Conservation (phyloP, 2,113 vertebrate genomes). For the Eolophus roseicapilla region DNA sequence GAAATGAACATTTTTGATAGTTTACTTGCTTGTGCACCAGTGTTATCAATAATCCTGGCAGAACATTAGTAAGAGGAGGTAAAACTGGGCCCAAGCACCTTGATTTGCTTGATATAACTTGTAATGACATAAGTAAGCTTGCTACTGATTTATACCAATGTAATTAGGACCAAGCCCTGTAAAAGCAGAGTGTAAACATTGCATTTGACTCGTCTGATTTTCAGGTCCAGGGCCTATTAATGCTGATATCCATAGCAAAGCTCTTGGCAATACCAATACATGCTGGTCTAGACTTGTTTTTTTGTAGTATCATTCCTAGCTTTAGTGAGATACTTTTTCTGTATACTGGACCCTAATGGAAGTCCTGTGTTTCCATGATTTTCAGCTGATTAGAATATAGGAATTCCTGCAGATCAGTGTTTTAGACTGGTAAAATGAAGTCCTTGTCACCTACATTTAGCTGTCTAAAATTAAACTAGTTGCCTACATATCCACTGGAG, state of each 20-base stretch:
- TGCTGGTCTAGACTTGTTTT: fast-evolving
- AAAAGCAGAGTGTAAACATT: background rate
- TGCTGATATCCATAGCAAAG: background rate
- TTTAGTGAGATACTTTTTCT: background rate
- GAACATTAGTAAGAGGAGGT: slow-evolving; percentile 15
- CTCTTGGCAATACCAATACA: background rate
- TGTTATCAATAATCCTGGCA: slow-evolving; percentile 27
- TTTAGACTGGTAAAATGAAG: background rate
- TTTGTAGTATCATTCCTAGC: background rate
- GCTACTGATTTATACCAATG: background rate
- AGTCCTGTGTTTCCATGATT: background rate
- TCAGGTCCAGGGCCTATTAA: background rate
- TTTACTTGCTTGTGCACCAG: background rate
- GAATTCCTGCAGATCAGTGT: background rate
- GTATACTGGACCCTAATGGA: background rate
- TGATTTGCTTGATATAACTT: background rate
- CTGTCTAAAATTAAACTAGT: background rate
- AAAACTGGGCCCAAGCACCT: background rate
- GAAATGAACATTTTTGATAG: slow-evolving; percentile 63
- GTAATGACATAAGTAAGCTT: background rate
- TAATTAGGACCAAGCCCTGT: background rate
- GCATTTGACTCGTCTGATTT: background rate
- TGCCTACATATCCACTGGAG: background rate
- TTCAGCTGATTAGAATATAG: background rate
- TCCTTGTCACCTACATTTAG: fast-evolving